Conservation (phyloP, 92 coral and sea anemone species). For the Parazoanthus darwini region DNA sequence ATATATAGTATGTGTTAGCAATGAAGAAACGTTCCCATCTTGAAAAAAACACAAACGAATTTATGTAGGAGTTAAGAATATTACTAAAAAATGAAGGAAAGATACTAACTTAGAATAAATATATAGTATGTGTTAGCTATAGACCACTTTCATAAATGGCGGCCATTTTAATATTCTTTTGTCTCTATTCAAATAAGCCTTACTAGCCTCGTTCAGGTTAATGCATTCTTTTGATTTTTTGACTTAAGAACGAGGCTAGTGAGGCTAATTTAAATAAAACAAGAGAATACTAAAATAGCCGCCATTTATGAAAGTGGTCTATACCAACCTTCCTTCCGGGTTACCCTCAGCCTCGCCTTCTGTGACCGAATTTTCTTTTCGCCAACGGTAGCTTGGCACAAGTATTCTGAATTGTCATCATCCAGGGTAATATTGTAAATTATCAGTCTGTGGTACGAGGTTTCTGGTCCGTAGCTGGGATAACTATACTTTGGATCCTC, state of each 20-base stretch:
- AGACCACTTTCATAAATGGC: no score
- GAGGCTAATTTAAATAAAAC: no score
- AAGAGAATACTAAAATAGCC: no score
- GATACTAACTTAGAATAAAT: no score
- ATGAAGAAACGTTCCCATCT: neutral
- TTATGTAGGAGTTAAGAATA: neutral
- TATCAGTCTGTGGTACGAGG: slow-evolving; percentile 27
- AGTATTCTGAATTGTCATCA: slow-evolving; percentile 24
- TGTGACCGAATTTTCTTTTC: neutral
- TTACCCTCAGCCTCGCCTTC: slow-evolving; percentile 6
- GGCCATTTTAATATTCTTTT: no score
- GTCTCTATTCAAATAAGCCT: no score
- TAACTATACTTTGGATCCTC: slow-evolving; percentile 31
- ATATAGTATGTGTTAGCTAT: no score
- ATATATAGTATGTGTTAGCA: neutral
- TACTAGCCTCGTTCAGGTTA: no score
- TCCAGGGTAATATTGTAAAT: slow-evolving; percentile 29
- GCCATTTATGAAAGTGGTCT: neutral
- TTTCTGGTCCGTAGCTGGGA: slow-evolving; percentile 15
- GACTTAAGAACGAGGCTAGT: no score
- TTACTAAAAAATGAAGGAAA: no score
- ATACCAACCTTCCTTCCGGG: slow-evolving; percentile 34
- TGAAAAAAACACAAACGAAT: neutral
- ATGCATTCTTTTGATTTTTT: no score
- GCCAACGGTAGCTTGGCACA: slow-evolving; percentile 26